Evolutionary conservation across 2,797 vertebrate genomes (phyloP).

Genomic region (Cheirogaleus major): DNA sequence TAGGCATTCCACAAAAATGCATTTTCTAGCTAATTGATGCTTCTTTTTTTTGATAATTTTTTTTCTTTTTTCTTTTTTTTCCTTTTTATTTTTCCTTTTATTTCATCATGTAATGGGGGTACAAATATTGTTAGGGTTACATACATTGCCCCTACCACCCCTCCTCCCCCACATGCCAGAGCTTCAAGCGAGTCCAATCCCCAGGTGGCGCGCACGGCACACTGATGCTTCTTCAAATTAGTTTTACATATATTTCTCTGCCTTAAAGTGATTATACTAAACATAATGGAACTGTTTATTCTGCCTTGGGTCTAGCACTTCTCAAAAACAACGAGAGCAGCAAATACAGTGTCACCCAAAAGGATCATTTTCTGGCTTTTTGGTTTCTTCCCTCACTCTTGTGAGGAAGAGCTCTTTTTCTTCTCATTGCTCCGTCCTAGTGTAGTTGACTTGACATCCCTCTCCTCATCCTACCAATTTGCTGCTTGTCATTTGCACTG

Average conservation of each 20-base stretch:
- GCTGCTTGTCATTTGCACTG: neutral
- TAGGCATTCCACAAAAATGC: neutral
- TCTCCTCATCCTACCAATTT: neutral
- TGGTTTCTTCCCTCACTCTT: neutral
- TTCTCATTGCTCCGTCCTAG: neutral
- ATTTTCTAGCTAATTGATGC: neutral
- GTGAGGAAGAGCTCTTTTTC: neutral
- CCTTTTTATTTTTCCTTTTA: no score
- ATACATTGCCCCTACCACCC: no score
- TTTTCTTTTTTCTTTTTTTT: no score
- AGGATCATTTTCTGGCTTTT: neutral
- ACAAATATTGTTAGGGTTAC: no score
- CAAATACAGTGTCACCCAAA: accelerated
- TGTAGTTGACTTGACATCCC: neutral
- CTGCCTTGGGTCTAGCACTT: neutral
- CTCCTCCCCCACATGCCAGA: no score
- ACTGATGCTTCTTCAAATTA: neutral
- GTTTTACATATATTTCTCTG: neutral
- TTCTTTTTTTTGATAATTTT: no score
- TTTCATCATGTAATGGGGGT: no score
- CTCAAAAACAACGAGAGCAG: neutral
- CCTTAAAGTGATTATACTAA: neutral
- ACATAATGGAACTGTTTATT: neutral
- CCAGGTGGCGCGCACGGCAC: no score
- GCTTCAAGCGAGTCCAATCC: no score